These are phyloP conservation scores for Gymnocephalus cernua DNA, from an alignment of 2,113 vertebrate species.

Conservation along the genomic window DNA sequence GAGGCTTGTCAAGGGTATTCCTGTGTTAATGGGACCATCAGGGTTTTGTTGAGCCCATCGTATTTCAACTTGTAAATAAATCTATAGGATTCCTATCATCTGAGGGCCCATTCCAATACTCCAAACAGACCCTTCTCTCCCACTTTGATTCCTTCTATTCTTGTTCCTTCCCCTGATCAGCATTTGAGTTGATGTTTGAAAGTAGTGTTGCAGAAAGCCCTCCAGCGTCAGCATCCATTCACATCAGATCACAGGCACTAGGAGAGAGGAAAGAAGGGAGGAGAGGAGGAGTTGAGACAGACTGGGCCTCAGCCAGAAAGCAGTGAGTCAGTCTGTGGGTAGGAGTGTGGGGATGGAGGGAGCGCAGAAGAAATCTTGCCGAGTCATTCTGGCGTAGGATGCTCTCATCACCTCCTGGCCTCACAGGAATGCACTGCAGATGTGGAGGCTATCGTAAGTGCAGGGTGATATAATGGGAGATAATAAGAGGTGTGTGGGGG, in stretches of 20 bases:
- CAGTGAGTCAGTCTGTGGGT: conserved; percentile 79
- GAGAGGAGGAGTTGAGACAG: conserved; percentile 71
- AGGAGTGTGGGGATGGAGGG: conserved; percentile 68
- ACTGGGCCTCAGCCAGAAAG: conserved; percentile 76
- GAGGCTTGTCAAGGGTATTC: not conserved
- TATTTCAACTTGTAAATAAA: conserved; percentile 18
- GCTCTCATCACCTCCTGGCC: conserved; percentile 74
- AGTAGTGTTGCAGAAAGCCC: conserved; percentile 71
- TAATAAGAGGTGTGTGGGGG: conserved; percentile 54
- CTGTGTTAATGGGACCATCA: conserved; percentile 28
- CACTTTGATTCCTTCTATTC: not conserved
- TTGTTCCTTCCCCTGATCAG: conserved; percentile 23
- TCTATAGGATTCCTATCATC: not conserved
- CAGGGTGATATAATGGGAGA: conserved; percentile 62
- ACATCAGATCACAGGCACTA: conserved; percentile 64
- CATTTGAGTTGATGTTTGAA: conserved; percentile 62
- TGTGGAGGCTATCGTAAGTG: conserved; percentile 49
- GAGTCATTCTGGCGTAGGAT: conserved; percentile 81
- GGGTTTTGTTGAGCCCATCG: not conserved
- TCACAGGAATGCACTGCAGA: conserved; percentile 70
- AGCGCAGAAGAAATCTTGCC: conserved; percentile 75
- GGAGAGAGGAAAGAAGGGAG: conserved; percentile 49
- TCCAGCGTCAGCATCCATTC: conserved; percentile 66
- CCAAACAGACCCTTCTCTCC: conserved; percentile 23
- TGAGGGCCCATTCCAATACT: conserved; percentile 9